Evolutionary conservation across 2,888 invertebrate species (phyloP).

Genomic region (Phymatocera aterrima): DNA sequence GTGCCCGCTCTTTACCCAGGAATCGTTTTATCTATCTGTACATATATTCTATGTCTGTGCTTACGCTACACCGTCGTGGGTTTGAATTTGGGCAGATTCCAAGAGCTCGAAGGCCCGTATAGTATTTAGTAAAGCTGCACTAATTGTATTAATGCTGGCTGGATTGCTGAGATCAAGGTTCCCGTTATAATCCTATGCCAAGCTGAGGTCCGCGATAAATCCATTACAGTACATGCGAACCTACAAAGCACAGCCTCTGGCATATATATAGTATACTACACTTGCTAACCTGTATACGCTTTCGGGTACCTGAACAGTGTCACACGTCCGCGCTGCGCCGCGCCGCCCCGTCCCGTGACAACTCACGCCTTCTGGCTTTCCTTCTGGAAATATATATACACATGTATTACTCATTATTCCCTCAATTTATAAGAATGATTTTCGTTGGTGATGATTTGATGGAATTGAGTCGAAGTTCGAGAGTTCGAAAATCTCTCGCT

Average conservation of each 20-base stretch:
- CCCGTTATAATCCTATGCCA: slow-evolving; percentile 65
- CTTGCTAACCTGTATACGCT: not conserved
- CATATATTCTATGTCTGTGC: no score
- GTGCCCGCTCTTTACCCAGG: slow-evolving; percentile 11
- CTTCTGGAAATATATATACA: no score
- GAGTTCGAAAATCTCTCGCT: no score
- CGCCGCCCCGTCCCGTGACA: no score
- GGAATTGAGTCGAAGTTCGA: no score
- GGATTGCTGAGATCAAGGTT: slow-evolving; percentile 67
- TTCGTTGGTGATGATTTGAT: no score
- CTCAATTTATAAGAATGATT: no score
- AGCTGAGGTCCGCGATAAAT: slow-evolving; percentile 61
- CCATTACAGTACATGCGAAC: slow-evolving; percentile 57
- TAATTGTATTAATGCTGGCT: slow-evolving; percentile 73
- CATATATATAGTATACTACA: no score
- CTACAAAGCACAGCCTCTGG: slow-evolving; percentile 22
- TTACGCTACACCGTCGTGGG: not conserved
- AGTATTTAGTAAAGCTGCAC: slow-evolving; percentile 70
- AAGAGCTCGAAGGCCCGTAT: slow-evolving; percentile 64
- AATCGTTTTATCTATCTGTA: not conserved
- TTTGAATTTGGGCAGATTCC: slow-evolving; percentile 66
- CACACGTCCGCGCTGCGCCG: no score
- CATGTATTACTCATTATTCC: no score
- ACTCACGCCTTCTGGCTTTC: no score
- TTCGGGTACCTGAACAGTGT: not conserved